Base-by-base conservation (phyloP, 1,140 invertebrate species). In the Chrysoperla carnea region DNA sequence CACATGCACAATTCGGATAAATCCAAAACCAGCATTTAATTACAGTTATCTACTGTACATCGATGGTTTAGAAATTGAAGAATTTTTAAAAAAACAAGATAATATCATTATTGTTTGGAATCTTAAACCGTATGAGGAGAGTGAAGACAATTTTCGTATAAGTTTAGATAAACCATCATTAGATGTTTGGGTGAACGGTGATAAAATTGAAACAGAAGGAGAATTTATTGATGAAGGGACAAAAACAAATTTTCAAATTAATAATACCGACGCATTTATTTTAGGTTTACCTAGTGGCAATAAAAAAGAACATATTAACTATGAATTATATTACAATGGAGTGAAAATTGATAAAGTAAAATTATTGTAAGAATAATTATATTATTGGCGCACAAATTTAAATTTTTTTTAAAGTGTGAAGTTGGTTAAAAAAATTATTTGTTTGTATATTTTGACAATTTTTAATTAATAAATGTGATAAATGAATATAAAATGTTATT, bases 211-310 rank as follows among this genome's bases (percentile, higher is more conserved):
- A 41, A 73, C 69, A 40, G 54, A 84, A 76, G 80, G 74, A 36
- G 78, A 78, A 54, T 89, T 89, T 60, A 76, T 78, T 7, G 77
- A 85, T 41, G 73, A 78, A 43, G 85, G 84, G 35, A 86, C 81
- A n/a, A 78, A 83, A 57, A 89, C 82, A 5, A 73, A 79, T 51
- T 88, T 89, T 58, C 56, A 62, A 29, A 53, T 78, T 7, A 62
- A 55, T 6, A 41, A 13, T 8, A 50, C 50, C 12, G 49, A 59
- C 11, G 69, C 64, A 6, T 69, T 62, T 48, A 76, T 82, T 33
- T 68, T 66, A 53, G 71, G 75, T 8, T 33, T 12, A 12, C 56
- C 67, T 4, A 73, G 67, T 40, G 67, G 63, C 45, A 63, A 65
- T 17, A 67, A 67, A 39, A 61, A 59, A 46, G 53, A 68, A 56